Conservation (phyloP, 2,797 vertebrate genomes). For the Morus bassanus region DNA sequence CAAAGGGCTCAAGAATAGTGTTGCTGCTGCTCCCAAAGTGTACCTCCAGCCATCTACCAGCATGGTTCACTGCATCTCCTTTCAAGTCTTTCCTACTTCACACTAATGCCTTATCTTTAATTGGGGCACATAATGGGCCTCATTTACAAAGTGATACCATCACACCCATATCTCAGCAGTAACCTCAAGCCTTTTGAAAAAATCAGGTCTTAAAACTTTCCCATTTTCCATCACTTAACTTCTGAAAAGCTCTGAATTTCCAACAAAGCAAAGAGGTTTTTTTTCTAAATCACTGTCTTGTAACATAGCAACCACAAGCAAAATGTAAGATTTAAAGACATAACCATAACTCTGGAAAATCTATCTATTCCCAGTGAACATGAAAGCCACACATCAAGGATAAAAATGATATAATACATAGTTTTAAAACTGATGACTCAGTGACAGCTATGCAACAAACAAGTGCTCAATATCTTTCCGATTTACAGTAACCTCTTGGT, state of each 20-base stretch:
- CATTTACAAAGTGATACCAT: not conserved
- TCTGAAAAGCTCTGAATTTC: constrained; percentile 35
- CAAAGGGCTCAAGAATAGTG: not conserved
- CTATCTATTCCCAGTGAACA: constrained; percentile 61
- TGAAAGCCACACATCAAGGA: constrained; percentile 45
- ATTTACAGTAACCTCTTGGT: constrained; percentile 30
- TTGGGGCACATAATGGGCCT: not conserved
- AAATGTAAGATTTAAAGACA: constrained; percentile 63
- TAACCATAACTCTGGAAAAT: constrained; percentile 69
- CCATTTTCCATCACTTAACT: constrained; percentile 17
- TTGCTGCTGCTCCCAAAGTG: accelerated
- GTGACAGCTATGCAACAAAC: constrained; percentile 41
- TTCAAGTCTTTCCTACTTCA: not conserved
- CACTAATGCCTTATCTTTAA: not conserved
- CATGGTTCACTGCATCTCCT: not conserved
- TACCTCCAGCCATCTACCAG: not conserved
- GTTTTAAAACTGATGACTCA: constrained; percentile 56
- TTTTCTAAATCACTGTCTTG: constrained; percentile 2
- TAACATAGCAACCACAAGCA: constrained; percentile 57
- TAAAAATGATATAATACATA: constrained; percentile 37
- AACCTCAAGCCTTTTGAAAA: not conserved
- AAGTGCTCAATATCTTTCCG: not conserved
- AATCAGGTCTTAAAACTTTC: not conserved
- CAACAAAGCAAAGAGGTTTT: not conserved
- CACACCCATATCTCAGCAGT: not conserved